These are phyloP conservation scores for Orthonyx spaldingii DNA, from an alignment of 2,113 vertebrate genomes.

Conservation along the genomic window DNA sequence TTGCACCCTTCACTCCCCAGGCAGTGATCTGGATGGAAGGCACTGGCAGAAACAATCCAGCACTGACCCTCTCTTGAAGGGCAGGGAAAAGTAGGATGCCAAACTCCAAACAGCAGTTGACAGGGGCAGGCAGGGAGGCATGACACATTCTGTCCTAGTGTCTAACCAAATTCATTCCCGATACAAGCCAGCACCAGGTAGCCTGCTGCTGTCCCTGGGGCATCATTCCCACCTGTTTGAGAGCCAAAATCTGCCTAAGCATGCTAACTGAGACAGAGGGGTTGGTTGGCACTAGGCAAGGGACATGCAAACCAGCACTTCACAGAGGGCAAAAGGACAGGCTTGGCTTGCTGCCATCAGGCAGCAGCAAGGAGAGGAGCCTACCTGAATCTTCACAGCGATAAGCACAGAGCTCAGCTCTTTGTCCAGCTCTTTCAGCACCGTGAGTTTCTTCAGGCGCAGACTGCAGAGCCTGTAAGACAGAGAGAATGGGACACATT, in stretches of 20 bases:
- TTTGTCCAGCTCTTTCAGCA: slow-evolving; percentile 91
- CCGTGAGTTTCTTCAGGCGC: slow-evolving; percentile 93
- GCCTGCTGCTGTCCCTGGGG: not conserved
- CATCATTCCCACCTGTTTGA: not conserved
- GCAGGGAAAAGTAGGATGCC: not conserved
- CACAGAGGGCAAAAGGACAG: not conserved
- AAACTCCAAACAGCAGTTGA: not conserved
- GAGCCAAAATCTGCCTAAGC: not conserved
- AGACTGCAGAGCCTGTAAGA: slow-evolving; percentile 88
- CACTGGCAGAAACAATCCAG: not conserved
- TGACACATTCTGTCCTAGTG: not conserved
- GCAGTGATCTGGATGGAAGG: not conserved
- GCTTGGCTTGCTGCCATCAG: not conserved
- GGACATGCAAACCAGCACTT: not conserved
- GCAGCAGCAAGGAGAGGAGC: not conserved
- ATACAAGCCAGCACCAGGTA: not conserved
- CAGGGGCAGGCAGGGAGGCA: not conserved
- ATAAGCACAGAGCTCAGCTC: slow-evolving; percentile 94
- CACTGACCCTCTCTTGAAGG: not conserved
- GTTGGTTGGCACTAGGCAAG: not conserved
- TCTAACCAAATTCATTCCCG: not conserved
- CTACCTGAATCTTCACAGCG: slow-evolving; percentile 96
- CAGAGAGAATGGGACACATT: slow-evolving; percentile 68
- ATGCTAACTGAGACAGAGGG: not conserved
- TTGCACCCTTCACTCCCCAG: not conserved